Evolutionary conservation across 2,113 vertebrate genomes (phyloP).

Genomic region (Coracopsis vasa): DNA sequence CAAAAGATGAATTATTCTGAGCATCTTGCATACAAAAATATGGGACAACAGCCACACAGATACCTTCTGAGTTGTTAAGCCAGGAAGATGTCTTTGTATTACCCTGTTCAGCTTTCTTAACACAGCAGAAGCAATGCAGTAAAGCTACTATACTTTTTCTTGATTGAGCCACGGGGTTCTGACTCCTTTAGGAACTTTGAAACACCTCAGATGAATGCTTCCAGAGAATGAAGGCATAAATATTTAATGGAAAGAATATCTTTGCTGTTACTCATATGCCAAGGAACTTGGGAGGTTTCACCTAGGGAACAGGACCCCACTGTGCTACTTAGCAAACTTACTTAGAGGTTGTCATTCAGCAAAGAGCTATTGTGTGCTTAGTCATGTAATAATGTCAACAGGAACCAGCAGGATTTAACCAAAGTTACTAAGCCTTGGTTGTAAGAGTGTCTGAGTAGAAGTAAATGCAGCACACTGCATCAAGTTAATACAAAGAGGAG

Average conservation of each 20-base stretch:
- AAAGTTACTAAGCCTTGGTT: background rate
- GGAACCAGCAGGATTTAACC: background rate
- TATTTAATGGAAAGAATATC: background rate
- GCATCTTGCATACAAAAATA: background rate
- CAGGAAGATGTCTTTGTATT: background rate
- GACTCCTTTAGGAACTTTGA: background rate
- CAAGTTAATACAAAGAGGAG: background rate
- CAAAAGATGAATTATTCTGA: background rate
- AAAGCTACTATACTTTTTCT: background rate
- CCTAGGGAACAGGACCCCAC: background rate
- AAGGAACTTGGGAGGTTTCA: background rate
- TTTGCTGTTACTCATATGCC: background rate
- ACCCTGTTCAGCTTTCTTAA: background rate
- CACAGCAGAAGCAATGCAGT: background rate
- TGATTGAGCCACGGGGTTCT: background rate
- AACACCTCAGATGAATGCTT: background rate
- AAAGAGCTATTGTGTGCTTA: background rate
- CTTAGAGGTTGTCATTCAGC: background rate
- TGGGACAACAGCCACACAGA: background rate
- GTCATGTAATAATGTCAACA: background rate
- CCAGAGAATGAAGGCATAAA: background rate
- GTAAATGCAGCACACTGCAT: background rate
- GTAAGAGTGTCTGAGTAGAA: background rate
- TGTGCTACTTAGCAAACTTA: background rate
- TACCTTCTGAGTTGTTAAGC: background rate